Evolutionary conservation across 2,113 vertebrate species (phyloP).

Genomic region (Epinephelus moara): DNA sequence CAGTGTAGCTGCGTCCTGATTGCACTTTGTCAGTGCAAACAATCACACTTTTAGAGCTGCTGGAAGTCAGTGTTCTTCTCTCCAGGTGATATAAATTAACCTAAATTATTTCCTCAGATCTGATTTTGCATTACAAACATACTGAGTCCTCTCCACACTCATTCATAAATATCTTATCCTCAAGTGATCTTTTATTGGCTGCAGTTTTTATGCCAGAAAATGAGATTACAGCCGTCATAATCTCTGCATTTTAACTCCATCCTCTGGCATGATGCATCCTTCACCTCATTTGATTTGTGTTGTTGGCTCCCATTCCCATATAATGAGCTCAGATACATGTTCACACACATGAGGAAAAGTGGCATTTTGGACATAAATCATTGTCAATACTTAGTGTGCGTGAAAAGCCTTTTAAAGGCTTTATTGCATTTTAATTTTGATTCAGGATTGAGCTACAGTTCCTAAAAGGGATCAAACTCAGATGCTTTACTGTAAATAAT

Average conservation of each 20-base stretch:
- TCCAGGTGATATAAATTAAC: not conserved
- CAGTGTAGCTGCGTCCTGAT: not conserved
- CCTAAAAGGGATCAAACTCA: no score
- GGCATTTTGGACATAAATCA: not conserved
- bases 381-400: not conserved
- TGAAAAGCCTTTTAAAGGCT: not conserved
- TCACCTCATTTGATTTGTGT: not conserved
- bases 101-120: not conserved
- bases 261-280: not conserved
- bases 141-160: not conserved
- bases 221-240: conserved; percentile 23
- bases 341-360: no score
- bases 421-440: not conserved
- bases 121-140: not conserved
- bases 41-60: not conserved
- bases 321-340: conserved; percentile 5
- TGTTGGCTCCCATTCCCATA: not conserved
- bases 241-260: conserved; percentile 22
- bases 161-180: not conserved
- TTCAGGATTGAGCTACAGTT: not conserved
- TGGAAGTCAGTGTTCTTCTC: no score
- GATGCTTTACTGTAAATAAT: not conserved
- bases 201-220: conserved; percentile 17
- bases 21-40: not conserved
- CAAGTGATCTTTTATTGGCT: not conserved